phyloP scores from a whole-genome alignment of 2,797 vertebrate species.

The Pyrocephalus nanus region DNA sequence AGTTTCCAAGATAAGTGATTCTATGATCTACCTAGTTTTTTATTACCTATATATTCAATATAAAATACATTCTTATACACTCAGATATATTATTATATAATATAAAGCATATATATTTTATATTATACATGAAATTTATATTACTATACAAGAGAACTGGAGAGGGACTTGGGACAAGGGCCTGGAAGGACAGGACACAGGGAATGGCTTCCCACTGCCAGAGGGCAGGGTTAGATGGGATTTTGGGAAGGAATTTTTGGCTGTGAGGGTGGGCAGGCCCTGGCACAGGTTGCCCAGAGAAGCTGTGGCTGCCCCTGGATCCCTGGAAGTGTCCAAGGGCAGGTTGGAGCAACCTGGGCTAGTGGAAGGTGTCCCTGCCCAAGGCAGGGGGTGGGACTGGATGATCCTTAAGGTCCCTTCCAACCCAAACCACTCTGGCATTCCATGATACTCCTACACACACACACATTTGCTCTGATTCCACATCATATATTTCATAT shows the following conservation, averaged over 20 bases:
- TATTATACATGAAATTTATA: not conserved
- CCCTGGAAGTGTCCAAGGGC: not conserved
- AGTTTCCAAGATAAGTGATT: not conserved
- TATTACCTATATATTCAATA: not conserved
- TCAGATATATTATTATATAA: not conserved
- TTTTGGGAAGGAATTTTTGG: not conserved
- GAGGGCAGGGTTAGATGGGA: not conserved
- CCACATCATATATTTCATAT: fast-evolving
- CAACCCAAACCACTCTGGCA: not conserved
- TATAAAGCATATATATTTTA: not conserved
- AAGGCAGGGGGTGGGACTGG: fast-evolving
- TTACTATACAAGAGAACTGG: not conserved
- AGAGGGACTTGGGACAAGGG: not conserved
- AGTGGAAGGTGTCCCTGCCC: not conserved
- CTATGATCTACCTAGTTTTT: not conserved
- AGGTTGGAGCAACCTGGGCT: fast-evolving
- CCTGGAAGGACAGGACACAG: not conserved
- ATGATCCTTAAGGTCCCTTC: not conserved
- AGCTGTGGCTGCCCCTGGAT: not conserved
- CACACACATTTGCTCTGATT: not conserved
- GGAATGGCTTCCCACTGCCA: not conserved
- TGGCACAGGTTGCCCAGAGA: not conserved
- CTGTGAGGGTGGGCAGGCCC: fast-evolving
- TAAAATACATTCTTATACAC: not conserved
- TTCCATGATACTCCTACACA: not conserved